Base-by-base conservation (phyloP, 2,797 vertebrate genomes). In the Tapirus indicus region DNA sequence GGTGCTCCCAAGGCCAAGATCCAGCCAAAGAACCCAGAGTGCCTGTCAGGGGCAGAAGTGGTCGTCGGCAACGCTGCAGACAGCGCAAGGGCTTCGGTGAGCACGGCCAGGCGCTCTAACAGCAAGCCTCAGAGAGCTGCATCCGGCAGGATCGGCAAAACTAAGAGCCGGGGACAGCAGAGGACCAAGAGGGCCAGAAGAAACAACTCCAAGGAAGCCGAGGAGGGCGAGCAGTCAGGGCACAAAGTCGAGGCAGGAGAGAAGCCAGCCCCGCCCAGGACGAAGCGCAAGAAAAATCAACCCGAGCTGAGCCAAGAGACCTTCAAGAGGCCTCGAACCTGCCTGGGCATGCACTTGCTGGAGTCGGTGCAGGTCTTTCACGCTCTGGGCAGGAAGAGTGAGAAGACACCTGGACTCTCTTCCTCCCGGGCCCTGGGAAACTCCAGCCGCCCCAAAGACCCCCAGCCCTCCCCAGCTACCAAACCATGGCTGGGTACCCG, bases 191-290 rank as follows among this genome's bases (percentile, higher is more conserved):
- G 14, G 5, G 47, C 6, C 27, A 90, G 58, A 88, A 47, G 44
- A 54, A 91, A 93, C 10, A 77, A 64, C 9, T 25, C 41, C 35
- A 96, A 87, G 72, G 96, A 94, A 80, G 2, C 38, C 3, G 44
- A 71, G 27, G 58, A 95, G 2, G 49, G 8, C 3, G 95, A 82
- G 71, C 56, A 75, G 6, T 12, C 71, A 25, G 35, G 60, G 11
- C 60, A 62, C 10, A 97, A 68, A 49, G n/a, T 71, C 21, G 92
- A 96, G 72, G 25, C 35, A 23, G 92, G 94, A 54, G 78, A 96
- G 17, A 97, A 96, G 86, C n/a, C 77, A 69, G 29, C 8, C 97
- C n/a, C n/a, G n/a, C n/a, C n/a, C n/a, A n/a, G n/a, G n/a, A n/a
- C n/a, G n/a, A n/a, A n/a, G n/a, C n/a, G n/a, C n/a, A n/a, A n/a